A percentile compares a stretch with the other conserved stretches of the same genome.
Evolutionary conservation across 1,140 invertebrate species (phyloP).

Genomic region (Oryctes rhinoceros): DNA sequence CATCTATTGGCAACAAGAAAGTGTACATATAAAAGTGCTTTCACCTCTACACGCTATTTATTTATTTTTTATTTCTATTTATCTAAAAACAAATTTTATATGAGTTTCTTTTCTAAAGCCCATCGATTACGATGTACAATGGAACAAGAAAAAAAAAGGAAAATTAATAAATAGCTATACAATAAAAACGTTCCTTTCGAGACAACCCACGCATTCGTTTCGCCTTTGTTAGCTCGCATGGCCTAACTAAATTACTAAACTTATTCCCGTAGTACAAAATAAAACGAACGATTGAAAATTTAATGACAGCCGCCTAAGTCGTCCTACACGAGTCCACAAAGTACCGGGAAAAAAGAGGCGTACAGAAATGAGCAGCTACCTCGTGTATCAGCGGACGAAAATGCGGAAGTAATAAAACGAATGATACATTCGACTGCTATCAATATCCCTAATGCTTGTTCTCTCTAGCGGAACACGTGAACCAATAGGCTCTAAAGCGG

Average conservation of each 20-base stretch:
- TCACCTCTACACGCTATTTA: too few relatives aligned
- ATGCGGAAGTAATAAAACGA: constrained; percentile 30
- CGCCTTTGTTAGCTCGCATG: neutral
- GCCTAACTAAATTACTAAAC: constrained; percentile 24
- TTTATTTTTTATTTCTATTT: too few relatives aligned
- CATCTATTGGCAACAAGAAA: too few relatives aligned
- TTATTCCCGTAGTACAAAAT: constrained; percentile 13
- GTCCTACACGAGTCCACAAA: neutral
- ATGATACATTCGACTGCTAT: constrained; percentile 34
- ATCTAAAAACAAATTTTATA: too few relatives aligned
- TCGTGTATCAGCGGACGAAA: constrained; percentile 1
- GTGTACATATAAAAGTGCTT: too few relatives aligned
- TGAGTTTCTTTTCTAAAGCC: too few relatives aligned
- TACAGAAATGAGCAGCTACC: neutral
- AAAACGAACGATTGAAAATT: constrained; percentile 27
- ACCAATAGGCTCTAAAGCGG: constrained; percentile 33
- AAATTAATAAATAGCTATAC: neutral
- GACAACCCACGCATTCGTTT: neutral
- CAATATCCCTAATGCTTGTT: constrained; percentile 35
- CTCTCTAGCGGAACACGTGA: constrained; percentile 33
- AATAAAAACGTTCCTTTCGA: neutral
- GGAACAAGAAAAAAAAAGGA: neutral
- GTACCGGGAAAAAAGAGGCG: neutral
- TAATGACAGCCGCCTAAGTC: neutral
- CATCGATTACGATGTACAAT: neutral